Conservation (phyloP, 2,888 invertebrate genomes). For the Erannis defoliaria region DNA sequence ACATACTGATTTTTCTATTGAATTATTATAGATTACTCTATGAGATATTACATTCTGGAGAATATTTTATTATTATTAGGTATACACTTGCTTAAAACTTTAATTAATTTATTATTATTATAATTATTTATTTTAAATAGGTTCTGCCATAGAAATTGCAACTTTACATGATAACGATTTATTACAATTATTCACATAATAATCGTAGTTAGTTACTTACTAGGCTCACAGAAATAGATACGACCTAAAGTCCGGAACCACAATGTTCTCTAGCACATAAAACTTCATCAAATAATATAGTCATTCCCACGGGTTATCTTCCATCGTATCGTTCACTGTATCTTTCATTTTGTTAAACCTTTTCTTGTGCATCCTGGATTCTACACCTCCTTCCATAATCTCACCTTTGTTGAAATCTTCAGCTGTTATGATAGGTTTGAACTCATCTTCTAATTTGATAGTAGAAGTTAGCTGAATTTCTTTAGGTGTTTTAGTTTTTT, state of each 20-base stretch:
- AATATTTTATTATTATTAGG: too few relatives aligned
- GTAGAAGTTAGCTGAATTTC: constrained; percentile 50
- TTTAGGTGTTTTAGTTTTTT: constrained; percentile 63
- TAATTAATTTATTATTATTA: too few relatives aligned
- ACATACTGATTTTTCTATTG: too few relatives aligned
- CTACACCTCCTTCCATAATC: constrained; percentile 68
- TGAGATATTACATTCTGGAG: too few relatives aligned
- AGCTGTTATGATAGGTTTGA: constrained; percentile 60
- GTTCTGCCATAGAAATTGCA: too few relatives aligned
- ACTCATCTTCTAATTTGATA: constrained; percentile 52
- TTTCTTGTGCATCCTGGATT: constrained; percentile 69
- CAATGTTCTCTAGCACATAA: constrained; percentile 73
- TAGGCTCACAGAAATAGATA: constrained; percentile 66
- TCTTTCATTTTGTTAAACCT: constrained; percentile 72
- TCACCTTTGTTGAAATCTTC: constrained; percentile 80
- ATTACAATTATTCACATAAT: too few relatives aligned
- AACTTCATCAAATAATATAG: constrained; percentile 81
- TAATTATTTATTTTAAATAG: not conserved
- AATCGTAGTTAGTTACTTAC: too few relatives aligned
- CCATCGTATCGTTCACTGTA: constrained; percentile 69
- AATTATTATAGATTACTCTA: too few relatives aligned
- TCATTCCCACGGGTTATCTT: constrained; percentile 83
- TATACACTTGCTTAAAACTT: too few relatives aligned
- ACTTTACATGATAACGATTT: too few relatives aligned
- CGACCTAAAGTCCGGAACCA: constrained; percentile 73